A percentile compares a stretch with the other conserved stretches of the same genome.
Evolutionary conservation across 2,797 vertebrate genomes (phyloP).

Genomic region (Sus cebifrons): DNA sequence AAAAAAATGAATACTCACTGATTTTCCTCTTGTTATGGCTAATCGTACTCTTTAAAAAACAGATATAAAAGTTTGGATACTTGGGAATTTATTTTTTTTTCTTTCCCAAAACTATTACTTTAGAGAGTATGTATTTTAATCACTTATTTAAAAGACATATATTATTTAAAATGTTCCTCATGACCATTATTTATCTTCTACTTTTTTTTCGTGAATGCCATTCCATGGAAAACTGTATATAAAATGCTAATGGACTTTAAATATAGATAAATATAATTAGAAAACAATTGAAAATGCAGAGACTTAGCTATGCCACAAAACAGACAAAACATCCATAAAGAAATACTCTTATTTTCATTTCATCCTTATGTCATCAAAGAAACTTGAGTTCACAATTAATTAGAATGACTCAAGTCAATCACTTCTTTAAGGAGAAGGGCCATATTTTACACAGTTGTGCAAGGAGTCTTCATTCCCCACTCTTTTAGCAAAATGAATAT

Average conservation of each 20-base stretch:
- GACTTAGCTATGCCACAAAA: background rate
- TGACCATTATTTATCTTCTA: slow-evolving; percentile 11
- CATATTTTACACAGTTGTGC: background rate
- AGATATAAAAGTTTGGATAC: background rate
- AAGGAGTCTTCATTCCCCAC: background rate
- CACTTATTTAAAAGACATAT: background rate
- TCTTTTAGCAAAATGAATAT: background rate
- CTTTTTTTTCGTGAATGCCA: slow-evolving; percentile 53
- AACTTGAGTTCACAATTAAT: slow-evolving; percentile 3
- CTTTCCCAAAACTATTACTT: background rate
- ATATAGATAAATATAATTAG: slow-evolving; percentile 1
- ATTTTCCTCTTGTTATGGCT: slow-evolving; percentile 29
- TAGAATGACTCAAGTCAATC: background rate
- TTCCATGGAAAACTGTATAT: background rate
- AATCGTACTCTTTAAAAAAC: background rate
- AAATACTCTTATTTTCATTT: background rate
- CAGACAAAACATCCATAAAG: background rate
- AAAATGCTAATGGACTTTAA: background rate
- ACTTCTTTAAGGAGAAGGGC: background rate
- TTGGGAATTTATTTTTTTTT: background rate
- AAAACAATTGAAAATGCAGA: background rate
- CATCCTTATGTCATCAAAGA: background rate
- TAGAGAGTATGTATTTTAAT: background rate
- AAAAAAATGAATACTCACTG: background rate
- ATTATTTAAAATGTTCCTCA: background rate